phyloP scores from a whole-genome alignment of 92 coral and sea anemone species.

The Epizoanthus stellaris region DNA sequence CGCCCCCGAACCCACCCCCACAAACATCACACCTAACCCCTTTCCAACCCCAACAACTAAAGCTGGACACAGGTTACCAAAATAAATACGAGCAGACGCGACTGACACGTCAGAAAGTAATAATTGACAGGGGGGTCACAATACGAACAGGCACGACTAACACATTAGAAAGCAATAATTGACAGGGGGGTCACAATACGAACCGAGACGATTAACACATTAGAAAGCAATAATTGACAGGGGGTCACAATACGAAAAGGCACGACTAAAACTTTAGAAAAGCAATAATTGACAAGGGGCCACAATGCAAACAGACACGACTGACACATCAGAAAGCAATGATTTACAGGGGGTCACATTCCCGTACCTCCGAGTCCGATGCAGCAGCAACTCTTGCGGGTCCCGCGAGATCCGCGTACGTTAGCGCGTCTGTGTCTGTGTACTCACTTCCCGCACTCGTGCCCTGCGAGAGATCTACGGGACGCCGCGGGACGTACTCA shows the following conservation, averaged over 20 bases:
- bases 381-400: slow-evolving; percentile 43
- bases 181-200: neutral
- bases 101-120: neutral
- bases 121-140: neutral
- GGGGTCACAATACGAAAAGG: neutral
- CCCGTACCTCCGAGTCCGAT: slow-evolving; percentile 74
- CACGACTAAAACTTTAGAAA: neutral
- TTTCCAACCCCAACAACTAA: neutral
- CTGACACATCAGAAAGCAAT: neutral
- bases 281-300: neutral
- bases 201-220: neutral
- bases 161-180: neutral
- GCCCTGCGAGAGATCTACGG: slow-evolving; percentile 63
- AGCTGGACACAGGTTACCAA: neutral
- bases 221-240: neutral
- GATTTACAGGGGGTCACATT: neutral
- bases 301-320: neutral
- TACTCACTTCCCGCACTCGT: slow-evolving; percentile 81
- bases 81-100: too few species aligned
- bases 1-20: neutral
- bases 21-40: neutral
- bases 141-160: too few species aligned
- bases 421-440: slow-evolving; percentile 92
- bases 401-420: slow-evolving; percentile 73
- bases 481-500: slow-evolving; percentile 65